Base-by-base conservation (phyloP, 2,113 vertebrate species). In the Tapirus terrestris region DNA sequence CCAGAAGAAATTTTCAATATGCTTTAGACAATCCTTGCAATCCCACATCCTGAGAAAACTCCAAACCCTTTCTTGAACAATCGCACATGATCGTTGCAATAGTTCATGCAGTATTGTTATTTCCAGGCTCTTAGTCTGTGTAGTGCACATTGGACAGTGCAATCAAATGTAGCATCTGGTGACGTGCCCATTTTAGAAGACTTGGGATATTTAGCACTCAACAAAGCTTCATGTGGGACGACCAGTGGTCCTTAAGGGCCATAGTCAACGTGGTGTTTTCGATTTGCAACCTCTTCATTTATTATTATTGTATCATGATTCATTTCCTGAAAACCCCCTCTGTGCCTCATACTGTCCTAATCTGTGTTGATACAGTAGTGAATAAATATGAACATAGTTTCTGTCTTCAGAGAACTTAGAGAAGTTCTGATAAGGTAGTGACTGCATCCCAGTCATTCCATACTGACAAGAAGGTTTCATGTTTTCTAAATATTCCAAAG, bases 1-100 rank as follows among this genome's bases (percentile, higher is more conserved):
- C 56, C 25, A 88, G 60, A 93, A 89, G 63, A 94, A 63, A n/a
- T 36, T 86, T 79, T 93, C 45, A 84, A 95, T 80, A 56, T 72
- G 5, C 3, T 92, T 84, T 51, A 93, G n/a, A 68, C 21, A 60
- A 39, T 29, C 17, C 6, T 73, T 48, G 11, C 43, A 53, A 89
- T 82, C 8, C 36, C 16, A n/a, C 21, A 3, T 23, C 16, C 36
- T 89, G 5, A 96, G 29, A 84, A 90, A 87, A 58, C 11, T 89
- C 33, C 72, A 91, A 53, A 60, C 17, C 6, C 18, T 63, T 91
- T 17, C 25, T 70, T 12, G 20, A 97, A 48, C 16, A 51, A n/a
- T 72, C 29, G 36, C 39, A 81, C 3, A 36, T 18, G 58, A 25
- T 31, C 6, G 3, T 20, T 80, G 20, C 4, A 76, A 48, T 70